Base-by-base conservation (phyloP, 2,888 invertebrate species). In the Tuta absoluta region DNA sequence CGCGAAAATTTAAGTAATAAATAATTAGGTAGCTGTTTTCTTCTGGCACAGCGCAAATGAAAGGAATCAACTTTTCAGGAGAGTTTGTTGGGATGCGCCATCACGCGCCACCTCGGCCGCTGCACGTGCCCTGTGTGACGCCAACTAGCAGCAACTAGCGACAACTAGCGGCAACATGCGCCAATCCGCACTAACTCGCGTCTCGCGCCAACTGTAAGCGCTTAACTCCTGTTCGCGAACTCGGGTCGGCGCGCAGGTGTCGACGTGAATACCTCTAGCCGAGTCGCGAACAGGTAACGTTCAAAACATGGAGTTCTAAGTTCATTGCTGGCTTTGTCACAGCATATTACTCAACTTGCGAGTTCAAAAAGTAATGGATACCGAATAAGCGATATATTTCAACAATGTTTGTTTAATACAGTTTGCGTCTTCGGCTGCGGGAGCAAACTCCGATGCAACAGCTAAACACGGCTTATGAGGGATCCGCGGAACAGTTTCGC, bases 211-310 rank as follows among this genome's bases (percentile, higher is more conserved):
- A 56, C 28, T n/a, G 33, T 57, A 57, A 57, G 57, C 33, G 33
- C 57, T 57, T 57, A 57, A 57, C 24, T 33, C 57, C 57, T 33
- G 57, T 57, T 57, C 33, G 51, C 17, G 57, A 57, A 57, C 57
- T 33, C 24, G 51, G 51, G 23, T 51, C 51, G 21, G 11, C 33
- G 57, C 57, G 33, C 57, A 57, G 57, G 57, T 57, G 57, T 33
- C 28, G 57, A 57, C 57, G 57, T n/a, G 57, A 24, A 57, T 56
- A 56, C 17, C 56, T 56, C 56, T 19, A 23, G 3, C 0, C 12
- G 28, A 12, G 14, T 17, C 24, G 33, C 23, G 23, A 24, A 21
- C 51, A 49, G 19, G 49, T 49, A 49, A 49, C 49, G 11, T 23
- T 49, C 5, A 1, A 2, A 17, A 19, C 41, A 10, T 10, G 19